Base-by-base conservation (phyloP, 1,140 invertebrate species). In the Calephelis nemesis region DNA sequence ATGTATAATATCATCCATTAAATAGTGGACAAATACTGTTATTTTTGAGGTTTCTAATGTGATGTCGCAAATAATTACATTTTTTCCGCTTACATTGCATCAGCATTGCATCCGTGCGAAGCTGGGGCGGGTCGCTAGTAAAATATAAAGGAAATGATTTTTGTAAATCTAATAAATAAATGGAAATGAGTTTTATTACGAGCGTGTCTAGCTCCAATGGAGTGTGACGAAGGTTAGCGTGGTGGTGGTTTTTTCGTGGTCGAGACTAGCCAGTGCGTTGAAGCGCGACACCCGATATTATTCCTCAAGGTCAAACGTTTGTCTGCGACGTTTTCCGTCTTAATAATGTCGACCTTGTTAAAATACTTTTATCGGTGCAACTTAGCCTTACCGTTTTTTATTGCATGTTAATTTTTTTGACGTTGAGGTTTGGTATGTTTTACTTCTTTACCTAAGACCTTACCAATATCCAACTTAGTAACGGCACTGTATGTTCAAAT, bases 211-310 rank as follows among this genome's bases (percentile, higher is more conserved):
- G 69, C 65, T 70, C 64, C 72, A 71, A 75, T 88, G 75, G 76
- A 80, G 79, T 76, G 72, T 82, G 73, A 82, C 78, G 75, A 81
- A 80, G 74, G 75, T 74, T 70, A 80, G 63, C 69, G 62, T 72
- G 65, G 74, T 79, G 78, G 76, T 79, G 69, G 79, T 87, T 86
- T 83, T 85, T 87, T 77, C 76, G 62, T 60, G 47, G 69, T 65
- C 75, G 68, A 69, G 66, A 58, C 52, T 77, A 74, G 76, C 71
- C 72, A 71, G 68, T 67, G 65, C 77, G 77, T 49, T 72, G 72
- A 64, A 84, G 76, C 84, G 80, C 78, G 74, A 85, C 82, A 78
- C 75, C 74, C 79, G 75, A 85, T 81, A 78, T 76, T 74, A 73
- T 78, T 39, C 60, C 49, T 79, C 86, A 88, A 90, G 86, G 86